phyloP scores from a whole-genome alignment of 2,888 invertebrate species.

The Ornithoptera priamus region DNA sequence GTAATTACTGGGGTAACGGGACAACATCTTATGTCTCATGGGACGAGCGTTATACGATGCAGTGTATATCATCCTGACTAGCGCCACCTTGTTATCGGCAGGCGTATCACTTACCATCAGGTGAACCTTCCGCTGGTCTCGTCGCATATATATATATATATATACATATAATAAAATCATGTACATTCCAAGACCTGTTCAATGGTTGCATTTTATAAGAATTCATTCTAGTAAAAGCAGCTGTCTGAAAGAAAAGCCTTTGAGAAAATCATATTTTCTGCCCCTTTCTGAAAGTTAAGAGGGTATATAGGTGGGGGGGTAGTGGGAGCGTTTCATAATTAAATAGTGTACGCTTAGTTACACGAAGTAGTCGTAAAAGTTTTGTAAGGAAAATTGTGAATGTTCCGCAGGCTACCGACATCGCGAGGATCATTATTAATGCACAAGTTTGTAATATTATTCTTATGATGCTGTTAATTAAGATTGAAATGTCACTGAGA shows the following conservation, averaged over 20 bases:
- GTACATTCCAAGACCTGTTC: not conserved
- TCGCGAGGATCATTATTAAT: slow-evolving; percentile 47
- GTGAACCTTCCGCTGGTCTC: too few species aligned
- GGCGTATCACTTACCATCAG: too few species aligned
- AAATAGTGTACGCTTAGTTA: slow-evolving; percentile 70
- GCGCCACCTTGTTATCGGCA: too few species aligned
- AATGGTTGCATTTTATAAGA: slow-evolving; percentile 17
- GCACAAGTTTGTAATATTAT: slow-evolving; percentile 45
- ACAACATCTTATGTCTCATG: too few species aligned
- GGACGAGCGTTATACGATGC: too few species aligned
- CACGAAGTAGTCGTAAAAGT: slow-evolving; percentile 47
- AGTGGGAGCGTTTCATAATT: slow-evolving; percentile 57
- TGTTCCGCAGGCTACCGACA: slow-evolving; percentile 38
- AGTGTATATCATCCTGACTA: too few species aligned
- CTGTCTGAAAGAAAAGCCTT: slow-evolving; percentile 45
- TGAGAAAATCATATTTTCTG: slow-evolving; percentile 48
- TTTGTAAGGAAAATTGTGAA: slow-evolving; percentile 50
- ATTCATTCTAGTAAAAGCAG: slow-evolving; percentile 23
- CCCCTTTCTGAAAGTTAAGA: slow-evolving; percentile 40
- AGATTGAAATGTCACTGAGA: slow-evolving; percentile 32
- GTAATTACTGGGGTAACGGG: too few species aligned
- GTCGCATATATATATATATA: not conserved
- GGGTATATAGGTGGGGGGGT: slow-evolving; percentile 36
- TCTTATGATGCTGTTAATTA: slow-evolving; percentile 41
- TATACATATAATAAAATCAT: not conserved